Evolutionary conservation across 2,888 invertebrate species (phyloP).

Genomic region (Pseudanteris insignis): DNA sequence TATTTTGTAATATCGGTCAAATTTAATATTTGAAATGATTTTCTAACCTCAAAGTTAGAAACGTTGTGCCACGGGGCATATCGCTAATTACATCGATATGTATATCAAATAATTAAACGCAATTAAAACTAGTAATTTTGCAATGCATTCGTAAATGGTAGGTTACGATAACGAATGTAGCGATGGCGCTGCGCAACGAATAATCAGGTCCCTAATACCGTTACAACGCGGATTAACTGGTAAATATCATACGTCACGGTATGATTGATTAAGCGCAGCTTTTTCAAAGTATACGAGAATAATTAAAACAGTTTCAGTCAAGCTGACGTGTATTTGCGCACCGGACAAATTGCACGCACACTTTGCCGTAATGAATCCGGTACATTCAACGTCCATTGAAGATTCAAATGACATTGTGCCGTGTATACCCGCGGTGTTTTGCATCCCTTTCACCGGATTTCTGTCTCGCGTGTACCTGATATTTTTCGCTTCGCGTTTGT

Average conservation of each 20-base stretch:
- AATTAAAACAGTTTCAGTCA: conserved; percentile 34
- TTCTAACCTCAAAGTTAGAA: too few relatives aligned
- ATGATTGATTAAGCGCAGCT: conserved; percentile 27
- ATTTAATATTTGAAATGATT: too few relatives aligned
- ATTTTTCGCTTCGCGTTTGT: conserved; percentile 19
- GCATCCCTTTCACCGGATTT: conserved; percentile 44
- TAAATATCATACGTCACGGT: conserved; percentile 22
- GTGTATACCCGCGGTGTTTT: conserved; percentile 17
- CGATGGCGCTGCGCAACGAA: conserved; percentile 8
- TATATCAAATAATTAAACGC: too few relatives aligned
- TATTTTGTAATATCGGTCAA: too few relatives aligned
- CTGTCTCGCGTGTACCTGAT: conserved; percentile 45
- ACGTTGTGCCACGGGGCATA: too few relatives aligned
- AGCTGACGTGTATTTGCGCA: conserved; percentile 27
- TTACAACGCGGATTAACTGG: conserved; percentile 17
- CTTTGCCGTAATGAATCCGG: conserved; percentile 30
- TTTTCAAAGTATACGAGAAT: conserved; percentile 18
- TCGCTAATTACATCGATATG: too few relatives aligned
- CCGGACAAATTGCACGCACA: conserved; percentile 28
- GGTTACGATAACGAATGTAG: conserved; percentile 8
- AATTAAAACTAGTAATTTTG: too few relatives aligned
- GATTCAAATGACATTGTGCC: conserved; percentile 31
- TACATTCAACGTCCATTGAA: conserved; percentile 30
- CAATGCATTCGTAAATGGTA: background rate
- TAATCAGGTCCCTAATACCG: conserved; percentile 14